Evolutionary conservation across 2,888 invertebrate genomes (phyloP).

Genomic region (Aleiodes leptofemur): DNA sequence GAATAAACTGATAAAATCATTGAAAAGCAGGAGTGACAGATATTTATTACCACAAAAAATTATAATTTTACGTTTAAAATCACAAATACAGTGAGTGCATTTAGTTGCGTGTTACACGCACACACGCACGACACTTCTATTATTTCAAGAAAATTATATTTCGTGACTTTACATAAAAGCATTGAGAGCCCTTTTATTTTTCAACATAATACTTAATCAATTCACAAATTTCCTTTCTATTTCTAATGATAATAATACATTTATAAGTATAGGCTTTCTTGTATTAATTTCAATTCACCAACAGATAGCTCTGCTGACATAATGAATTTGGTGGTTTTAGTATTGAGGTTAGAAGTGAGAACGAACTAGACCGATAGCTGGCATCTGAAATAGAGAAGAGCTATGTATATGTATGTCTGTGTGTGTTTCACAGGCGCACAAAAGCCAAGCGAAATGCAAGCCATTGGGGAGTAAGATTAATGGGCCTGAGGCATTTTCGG

Average conservation of each 20-base stretch:
- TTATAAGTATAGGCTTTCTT: background rate
- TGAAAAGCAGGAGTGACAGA: background rate
- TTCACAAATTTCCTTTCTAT: too few relatives aligned
- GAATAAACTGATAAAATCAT: too few relatives aligned
- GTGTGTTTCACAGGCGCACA: background rate
- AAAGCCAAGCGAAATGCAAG: conserved; percentile 22
- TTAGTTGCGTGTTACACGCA: conserved; percentile 15
- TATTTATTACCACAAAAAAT: background rate
- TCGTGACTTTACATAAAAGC: conserved; percentile 3
- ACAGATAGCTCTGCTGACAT: conserved; percentile 18
- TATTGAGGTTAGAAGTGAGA: conserved; percentile 10
- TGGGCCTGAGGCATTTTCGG: conserved; percentile 39
- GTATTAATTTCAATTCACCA: conserved; percentile 11
- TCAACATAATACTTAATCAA: too few relatives aligned
- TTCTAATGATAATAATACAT: background rate
- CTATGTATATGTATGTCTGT: background rate
- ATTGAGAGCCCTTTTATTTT: too few relatives aligned
- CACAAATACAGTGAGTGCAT: background rate
- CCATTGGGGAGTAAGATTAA: conserved; percentile 50
- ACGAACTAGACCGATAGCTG: conserved; percentile 24
- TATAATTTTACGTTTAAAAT: background rate
- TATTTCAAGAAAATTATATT: conserved; percentile 8
- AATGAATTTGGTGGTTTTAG: conserved; percentile 46
- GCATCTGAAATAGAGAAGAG: background rate
- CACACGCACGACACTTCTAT: too few relatives aligned